A percentile compares a stretch with the other conserved stretches of the same genome.
phyloP scores from a whole-genome alignment of 2,797 vertebrate species.

The Ceyx erithaca region DNA sequence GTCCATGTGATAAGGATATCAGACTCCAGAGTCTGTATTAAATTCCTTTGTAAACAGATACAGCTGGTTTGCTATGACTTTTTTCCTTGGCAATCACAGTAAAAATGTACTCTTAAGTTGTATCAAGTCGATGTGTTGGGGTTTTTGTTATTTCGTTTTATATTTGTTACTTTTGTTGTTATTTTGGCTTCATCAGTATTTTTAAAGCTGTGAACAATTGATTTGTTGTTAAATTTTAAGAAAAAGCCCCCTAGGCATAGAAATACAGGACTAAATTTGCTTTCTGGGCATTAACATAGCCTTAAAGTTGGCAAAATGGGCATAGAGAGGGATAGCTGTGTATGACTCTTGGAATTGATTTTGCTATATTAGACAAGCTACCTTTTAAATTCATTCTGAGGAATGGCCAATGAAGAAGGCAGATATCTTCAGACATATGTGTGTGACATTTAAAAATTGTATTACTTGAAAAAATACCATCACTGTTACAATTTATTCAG shows the following conservation, averaged over 20 bases:
- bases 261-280: not conserved
- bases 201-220: not conserved
- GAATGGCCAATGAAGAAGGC: not conserved
- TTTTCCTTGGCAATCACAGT: not conserved
- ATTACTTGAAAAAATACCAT: slow-evolving; percentile 1
- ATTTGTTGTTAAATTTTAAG: not conserved
- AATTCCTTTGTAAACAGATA: slow-evolving; percentile 28
- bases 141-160: not conserved
- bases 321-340: not conserved
- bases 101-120: slow-evolving; percentile 11
- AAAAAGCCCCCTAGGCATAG: not conserved
- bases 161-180: not conserved
- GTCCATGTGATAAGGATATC: slow-evolving; percentile 6
- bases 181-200: not conserved
- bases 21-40: not conserved
- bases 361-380: not conserved
- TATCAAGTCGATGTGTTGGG: not conserved
- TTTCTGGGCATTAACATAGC: not conserved
- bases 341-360: not conserved
- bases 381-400: not conserved
- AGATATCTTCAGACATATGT: not conserved
- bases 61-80: slow-evolving; percentile 4
- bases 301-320: not conserved
- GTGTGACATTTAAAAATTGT: slow-evolving; percentile 3
- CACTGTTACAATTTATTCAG: not conserved